Conservation (phyloP, 1,140 invertebrate species). For the Bombus balteatus region DNA sequence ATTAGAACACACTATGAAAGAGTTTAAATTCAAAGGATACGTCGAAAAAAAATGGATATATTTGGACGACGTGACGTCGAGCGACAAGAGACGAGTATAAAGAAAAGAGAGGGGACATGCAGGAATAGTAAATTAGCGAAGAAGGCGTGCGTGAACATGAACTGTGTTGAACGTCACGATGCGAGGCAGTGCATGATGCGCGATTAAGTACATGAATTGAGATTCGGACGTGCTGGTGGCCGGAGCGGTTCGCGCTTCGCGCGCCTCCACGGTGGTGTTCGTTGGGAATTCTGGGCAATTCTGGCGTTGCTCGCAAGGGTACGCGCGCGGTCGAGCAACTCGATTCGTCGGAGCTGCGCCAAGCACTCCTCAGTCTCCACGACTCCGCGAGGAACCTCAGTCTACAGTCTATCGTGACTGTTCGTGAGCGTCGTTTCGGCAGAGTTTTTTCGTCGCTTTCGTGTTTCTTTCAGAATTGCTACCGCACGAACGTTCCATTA, state of each 20-base stretch:
- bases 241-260: neutral
- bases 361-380: conserved; percentile 27
- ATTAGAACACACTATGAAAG: too few relatives aligned
- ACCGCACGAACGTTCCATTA: neutral
- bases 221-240: neutral
- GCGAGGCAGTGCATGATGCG: neutral
- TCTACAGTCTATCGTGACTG: conserved; percentile 66
- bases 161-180: neutral
- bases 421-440: conserved; percentile 48
- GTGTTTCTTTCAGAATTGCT: neutral
- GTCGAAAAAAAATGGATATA: too few relatives aligned
- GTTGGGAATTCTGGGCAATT: neutral
- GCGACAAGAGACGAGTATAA: too few relatives aligned
- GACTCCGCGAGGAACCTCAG: conserved; percentile 55
- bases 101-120: too few relatives aligned
- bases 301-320: neutral
- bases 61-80: too few relatives aligned
- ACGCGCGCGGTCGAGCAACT: conserved; percentile 16
- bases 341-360: conserved; percentile 50
- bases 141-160: too few relatives aligned
- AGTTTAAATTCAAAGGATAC: too few relatives aligned
- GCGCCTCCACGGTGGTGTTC: conserved; percentile 7
- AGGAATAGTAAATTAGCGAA: too few relatives aligned
- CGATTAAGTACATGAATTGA: neutral
- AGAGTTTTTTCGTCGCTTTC: neutral